Percentiles rank a stretch among this genome's conserved stretches.
phyloP scores from a whole-genome alignment of 2,888 invertebrate genomes.

The Rambutsinella grinnellia region DNA sequence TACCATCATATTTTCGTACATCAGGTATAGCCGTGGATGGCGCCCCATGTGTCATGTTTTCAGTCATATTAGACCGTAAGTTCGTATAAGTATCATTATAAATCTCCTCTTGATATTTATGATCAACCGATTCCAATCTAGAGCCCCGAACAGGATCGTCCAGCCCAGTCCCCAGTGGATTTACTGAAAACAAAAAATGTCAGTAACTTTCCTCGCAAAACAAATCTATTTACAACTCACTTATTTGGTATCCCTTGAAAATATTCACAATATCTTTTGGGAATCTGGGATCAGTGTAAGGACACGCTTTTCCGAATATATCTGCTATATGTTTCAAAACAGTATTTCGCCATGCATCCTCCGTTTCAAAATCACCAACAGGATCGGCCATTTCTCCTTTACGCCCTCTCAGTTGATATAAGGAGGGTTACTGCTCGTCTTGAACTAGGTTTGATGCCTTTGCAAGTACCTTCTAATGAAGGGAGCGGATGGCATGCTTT shows the following conservation, averaged over 20 bases:
- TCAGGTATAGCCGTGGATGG: no score
- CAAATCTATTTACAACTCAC: neutral
- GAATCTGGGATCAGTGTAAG: slow-evolving; percentile 27
- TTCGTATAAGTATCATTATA: slow-evolving; percentile 27
- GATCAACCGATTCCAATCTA: neutral
- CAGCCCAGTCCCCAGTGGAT: slow-evolving; percentile 23
- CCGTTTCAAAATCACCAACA: no score
- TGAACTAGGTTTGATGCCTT: slow-evolving; percentile 22
- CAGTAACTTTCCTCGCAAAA: neutral
- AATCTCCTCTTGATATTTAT: neutral
- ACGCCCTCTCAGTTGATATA: neutral
- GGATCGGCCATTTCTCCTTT: slow-evolving; percentile 14
- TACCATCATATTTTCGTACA: no score
- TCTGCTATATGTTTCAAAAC: slow-evolving; percentile 30
- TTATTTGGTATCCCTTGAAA: slow-evolving; percentile 43
- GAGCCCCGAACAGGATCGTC: slow-evolving; percentile 11
- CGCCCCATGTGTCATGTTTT: no score
- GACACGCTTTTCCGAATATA: slow-evolving; percentile 28
- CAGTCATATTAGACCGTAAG: no score
- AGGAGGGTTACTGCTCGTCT: slow-evolving; percentile 9
- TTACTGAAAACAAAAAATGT: slow-evolving; percentile 10
- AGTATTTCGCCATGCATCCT: slow-evolving; percentile 30
- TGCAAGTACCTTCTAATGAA: slow-evolving; percentile 20
- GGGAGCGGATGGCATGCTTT: slow-evolving; percentile 35
- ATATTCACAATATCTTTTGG: slow-evolving; percentile 23